Evolutionary conservation across 2,797 vertebrate genomes (phyloP).

Genomic region (Takifugu rubripes): DNA sequence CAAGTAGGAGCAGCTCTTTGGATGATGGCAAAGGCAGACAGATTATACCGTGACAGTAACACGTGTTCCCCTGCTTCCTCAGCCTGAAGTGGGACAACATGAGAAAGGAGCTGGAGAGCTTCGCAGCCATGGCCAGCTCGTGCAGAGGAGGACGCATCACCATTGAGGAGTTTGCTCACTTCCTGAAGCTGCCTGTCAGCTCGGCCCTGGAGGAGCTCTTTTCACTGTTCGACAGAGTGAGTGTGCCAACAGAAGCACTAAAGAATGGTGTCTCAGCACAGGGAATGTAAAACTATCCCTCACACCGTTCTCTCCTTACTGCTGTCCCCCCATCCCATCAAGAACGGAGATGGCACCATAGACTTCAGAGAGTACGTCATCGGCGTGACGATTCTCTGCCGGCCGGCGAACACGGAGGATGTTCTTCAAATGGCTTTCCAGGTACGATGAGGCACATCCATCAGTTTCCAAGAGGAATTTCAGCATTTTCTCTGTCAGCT

Average conservation of each 20-base stretch:
- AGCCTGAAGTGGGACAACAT: conserved; percentile 93
- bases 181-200: conserved; percentile 88
- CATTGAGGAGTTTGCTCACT: conserved; percentile 87
- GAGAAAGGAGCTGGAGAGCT: conserved; percentile 86
- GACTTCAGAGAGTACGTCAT: conserved; percentile 99
- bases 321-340: not conserved
- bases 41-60: not conserved
- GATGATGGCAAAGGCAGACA: not conserved
- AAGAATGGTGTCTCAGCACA: not conserved
- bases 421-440: conserved; percentile 92
- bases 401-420: conserved; percentile 92
- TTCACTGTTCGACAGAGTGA: conserved; percentile 92
- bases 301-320: no score
- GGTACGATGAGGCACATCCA: conserved; percentile 64
- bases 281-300: no score
- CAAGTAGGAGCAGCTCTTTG: conserved; percentile 74
- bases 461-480: not conserved
- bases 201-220: conserved; percentile 87
- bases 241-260: conserved; percentile 27
- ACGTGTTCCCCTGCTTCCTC: conserved; percentile 12
- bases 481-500: no score
- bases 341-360: conserved; percentile 93
- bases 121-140: conserved; percentile 83
- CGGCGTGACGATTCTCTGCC: conserved; percentile 92
- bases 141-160: conserved; percentile 92